Evolutionary conservation across 2,888 invertebrate species (phyloP).

Genomic region (Cerastoderma edule): DNA sequence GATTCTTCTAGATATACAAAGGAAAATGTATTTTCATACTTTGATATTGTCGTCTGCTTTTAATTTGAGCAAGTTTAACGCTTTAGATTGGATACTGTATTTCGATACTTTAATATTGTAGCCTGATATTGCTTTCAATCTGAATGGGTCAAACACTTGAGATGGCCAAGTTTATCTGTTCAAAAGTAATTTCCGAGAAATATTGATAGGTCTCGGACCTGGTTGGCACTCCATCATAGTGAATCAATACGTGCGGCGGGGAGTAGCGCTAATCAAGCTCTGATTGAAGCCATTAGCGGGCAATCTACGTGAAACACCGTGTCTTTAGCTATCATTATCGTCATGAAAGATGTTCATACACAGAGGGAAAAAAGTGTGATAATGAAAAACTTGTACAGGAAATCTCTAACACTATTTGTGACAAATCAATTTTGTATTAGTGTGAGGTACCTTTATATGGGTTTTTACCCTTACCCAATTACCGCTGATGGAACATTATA

Average conservation of each 20-base stretch:
- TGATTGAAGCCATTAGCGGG: conserved; percentile 37
- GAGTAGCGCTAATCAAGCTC: conserved; percentile 35
- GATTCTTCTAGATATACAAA: no score
- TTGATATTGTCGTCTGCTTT: no score
- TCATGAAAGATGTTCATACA: conserved; percentile 2
- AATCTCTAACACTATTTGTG: conserved; percentile 18
- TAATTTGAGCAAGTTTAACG: no score
- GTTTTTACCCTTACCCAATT: no score
- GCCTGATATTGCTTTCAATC: no score
- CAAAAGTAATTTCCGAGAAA: conserved; percentile 13
- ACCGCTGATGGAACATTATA: no score
- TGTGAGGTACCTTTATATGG: no score
- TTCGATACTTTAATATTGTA: no score
- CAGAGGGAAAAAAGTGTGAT: conserved; percentile 2
- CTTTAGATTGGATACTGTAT: no score
- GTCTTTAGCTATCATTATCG: conserved; percentile 35
- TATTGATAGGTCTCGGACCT: conserved; percentile 17
- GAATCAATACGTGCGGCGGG: conserved; percentile 10
- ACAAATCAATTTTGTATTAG: conserved; percentile 13
- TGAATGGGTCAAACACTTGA: no score
- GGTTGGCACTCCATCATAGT: conserved; percentile 11
- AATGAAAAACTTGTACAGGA: conserved; percentile 10
- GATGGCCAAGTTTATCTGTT: no score
- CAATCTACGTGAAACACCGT: conserved; percentile 43
- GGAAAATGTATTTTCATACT: no score